A percentile compares a stretch with the other conserved stretches of the same genome.
Conservation (phyloP, 2,113 vertebrate species). For the Phasianus colchicus region DNA sequence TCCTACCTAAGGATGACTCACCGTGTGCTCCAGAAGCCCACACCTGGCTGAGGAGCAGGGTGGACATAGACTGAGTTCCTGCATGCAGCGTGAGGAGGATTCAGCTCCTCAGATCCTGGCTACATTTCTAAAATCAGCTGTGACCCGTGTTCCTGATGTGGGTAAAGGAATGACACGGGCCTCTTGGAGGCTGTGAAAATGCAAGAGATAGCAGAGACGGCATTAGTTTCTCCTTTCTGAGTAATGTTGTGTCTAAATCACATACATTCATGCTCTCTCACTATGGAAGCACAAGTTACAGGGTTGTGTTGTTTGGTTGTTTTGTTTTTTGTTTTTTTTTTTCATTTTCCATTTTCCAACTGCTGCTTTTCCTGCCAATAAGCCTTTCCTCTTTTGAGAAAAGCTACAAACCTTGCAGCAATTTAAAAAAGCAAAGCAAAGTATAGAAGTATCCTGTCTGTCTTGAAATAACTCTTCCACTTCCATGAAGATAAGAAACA, state of each 20-base stretch:
- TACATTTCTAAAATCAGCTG: not conserved
- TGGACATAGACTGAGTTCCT: accelerated
- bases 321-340: no score
- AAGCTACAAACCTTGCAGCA: conserved; percentile 7
- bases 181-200: not conserved
- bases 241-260: not conserved
- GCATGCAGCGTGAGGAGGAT: not conserved
- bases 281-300: not conserved
- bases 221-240: not conserved
- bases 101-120: not conserved
- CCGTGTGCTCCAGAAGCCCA: not conserved
- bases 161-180: not conserved
- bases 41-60: not conserved
- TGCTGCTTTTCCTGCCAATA: not conserved
- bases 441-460: conserved; percentile 51
- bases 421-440: conserved; percentile 36
- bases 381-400: not conserved
- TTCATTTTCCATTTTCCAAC: not conserved
- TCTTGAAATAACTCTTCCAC: conserved; percentile 8
- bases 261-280: not conserved
- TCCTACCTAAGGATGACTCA: not conserved
- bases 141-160: not conserved
- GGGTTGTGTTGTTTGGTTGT: not conserved
- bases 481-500: conserved; percentile 49
- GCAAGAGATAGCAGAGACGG: not conserved